A percentile compares a stretch with the other conserved stretches of the same genome.
Evolutionary conservation across 2,797 vertebrate genomes (phyloP).

Genomic region (Dicrostonyx torquatus): DNA sequence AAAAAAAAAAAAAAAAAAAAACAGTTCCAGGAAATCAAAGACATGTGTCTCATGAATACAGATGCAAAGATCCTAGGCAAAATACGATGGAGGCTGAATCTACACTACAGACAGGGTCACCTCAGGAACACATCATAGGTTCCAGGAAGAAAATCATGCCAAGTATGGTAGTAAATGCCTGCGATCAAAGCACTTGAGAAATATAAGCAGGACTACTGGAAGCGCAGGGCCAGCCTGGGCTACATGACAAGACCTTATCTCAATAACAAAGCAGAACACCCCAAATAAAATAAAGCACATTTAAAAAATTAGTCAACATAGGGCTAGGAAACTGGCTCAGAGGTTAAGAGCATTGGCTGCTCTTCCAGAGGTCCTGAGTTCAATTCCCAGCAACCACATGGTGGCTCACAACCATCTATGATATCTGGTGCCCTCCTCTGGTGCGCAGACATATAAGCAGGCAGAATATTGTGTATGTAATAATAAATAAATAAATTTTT

Average conservation of each 20-base stretch:
- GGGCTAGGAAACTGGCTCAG: background rate
- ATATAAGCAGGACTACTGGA: background rate
- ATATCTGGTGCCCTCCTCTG: background rate
- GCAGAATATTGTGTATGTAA: background rate
- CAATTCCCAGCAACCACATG: background rate
- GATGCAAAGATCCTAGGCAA: background rate
- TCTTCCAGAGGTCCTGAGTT: background rate
- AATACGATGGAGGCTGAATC: background rate
- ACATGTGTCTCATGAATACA: background rate
- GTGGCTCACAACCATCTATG: background rate
- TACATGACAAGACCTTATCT: background rate
- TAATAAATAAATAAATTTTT: background rate
- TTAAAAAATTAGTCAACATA: background rate
- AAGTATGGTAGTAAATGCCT: background rate
- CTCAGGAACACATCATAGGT: background rate
- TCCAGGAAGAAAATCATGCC: background rate
- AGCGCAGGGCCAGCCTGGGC: background rate
- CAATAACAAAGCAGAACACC: background rate
- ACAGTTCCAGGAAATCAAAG: background rate
- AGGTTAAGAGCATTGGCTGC: background rate
- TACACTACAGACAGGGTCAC: too few species aligned
- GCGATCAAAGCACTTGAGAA: background rate
- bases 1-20: background rate
- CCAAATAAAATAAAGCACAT: background rate
- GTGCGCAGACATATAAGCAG: background rate